phyloP scores from a whole-genome alignment of 2,113 vertebrate species.

The Mohoua ochrocephala region DNA sequence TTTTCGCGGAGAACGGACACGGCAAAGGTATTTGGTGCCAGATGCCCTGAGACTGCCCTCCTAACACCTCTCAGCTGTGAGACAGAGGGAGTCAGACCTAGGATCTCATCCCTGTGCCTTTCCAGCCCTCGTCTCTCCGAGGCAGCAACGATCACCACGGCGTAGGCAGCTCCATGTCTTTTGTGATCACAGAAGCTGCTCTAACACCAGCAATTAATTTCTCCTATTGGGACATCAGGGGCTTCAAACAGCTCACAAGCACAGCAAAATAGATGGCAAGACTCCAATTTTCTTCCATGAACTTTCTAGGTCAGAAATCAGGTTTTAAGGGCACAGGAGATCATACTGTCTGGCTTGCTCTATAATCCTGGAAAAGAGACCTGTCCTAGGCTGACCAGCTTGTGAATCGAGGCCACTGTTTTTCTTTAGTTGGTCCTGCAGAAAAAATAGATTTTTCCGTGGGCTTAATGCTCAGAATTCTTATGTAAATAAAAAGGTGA shows the following conservation, averaged over 20 bases:
- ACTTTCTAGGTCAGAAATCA: slow-evolving; percentile 40
- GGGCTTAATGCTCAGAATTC: not conserved
- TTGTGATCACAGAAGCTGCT: not conserved
- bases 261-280: slow-evolving; percentile 9
- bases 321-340: slow-evolving; percentile 17
- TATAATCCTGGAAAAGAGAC: not conserved
- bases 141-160: not conserved
- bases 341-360: not conserved
- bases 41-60: not conserved
- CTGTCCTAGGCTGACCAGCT: not conserved
- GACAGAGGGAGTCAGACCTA: not conserved
- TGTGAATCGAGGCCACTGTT: not conserved
- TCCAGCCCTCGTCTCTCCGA: not conserved
- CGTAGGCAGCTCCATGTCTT: not conserved
- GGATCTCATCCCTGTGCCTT: not conserved
- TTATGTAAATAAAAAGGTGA: not conserved
- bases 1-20: not conserved
- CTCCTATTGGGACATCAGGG: not conserved
- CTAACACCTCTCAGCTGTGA: not conserved
- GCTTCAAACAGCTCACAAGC: not conserved
- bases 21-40: not conserved
- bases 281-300: slow-evolving; percentile 30
- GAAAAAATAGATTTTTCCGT: not conserved
- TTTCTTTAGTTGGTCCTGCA: not conserved
- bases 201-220: slow-evolving; percentile 19